Base-by-base conservation (phyloP, 1,140 invertebrate genomes). In the Galendromus occidentalis region DNA sequence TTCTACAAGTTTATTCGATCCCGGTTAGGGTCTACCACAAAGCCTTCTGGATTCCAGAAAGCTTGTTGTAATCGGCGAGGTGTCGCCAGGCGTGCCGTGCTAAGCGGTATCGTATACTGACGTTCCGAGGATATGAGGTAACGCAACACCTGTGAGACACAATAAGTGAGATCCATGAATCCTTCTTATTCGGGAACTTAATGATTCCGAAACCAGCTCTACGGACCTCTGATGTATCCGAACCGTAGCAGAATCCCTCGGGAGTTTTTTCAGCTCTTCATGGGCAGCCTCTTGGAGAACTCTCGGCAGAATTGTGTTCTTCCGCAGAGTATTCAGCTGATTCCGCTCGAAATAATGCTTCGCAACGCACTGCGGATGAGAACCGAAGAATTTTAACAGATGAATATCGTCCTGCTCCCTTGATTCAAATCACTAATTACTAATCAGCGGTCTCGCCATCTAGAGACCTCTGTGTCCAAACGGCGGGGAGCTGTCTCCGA, bases 81-180 rank as follows among this genome's bases (percentile, higher is more conserved):
- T 88, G 79, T 68, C 91, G 81, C 78, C 86, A 96, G 28, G 90
- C 80, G 70, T 93, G 88, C 73, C 91, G 80, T 73, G 89, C 92
- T 42, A 94, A 71, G 70, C 88, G 81, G 83, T 85, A 94, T 67
- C 82, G 80, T 18, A 75, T 69, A 0, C 91, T 80, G 67, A 82
- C 80, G 68, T 88, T 88, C 69, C 86, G 75, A 0, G 84, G 81
- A 71, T 88, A 80, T 44, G 82, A 86, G 63, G 91, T 92, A 29
- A 95, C 70, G 25, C 84, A 82, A 76, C 90, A 93, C 70, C 51
- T 59, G 20, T 20, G 33, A 25, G 17, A n/a, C n/a, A 14, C 4
- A 47, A 22, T 47, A 39, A 39, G 33, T 39, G 33, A n/a, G n/a
- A n/a, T n/a, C n/a, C n/a, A n/a, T n/a, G n/a, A n/a, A n/a, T n/a